phyloP scores from a whole-genome alignment of 2,888 invertebrate species.

The Eudemis profundana region DNA sequence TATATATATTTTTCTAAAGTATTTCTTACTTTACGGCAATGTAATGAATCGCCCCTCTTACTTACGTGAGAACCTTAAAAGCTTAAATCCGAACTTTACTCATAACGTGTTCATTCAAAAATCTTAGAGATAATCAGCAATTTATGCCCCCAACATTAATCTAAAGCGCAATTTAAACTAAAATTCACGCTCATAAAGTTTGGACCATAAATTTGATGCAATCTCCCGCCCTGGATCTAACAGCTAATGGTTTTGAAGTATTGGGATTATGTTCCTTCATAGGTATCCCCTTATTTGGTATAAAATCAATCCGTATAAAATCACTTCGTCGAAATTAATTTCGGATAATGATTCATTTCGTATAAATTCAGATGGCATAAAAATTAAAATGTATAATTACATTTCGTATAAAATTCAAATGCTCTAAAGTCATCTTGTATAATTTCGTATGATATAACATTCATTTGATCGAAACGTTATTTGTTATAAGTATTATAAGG shows the following conservation, averaged over 20 bases:
- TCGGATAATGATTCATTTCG: too few relatives aligned
- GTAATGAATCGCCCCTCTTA: constrained; percentile 10
- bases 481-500: too few relatives aligned
- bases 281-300: too few relatives aligned
- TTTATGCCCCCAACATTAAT: constrained; percentile 33
- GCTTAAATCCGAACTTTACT: constrained; percentile 22
- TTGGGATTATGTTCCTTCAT: constrained; percentile 65
- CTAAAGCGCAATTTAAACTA: constrained; percentile 35
- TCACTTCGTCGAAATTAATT: too few relatives aligned
- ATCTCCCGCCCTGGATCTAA: constrained; percentile 34
- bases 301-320: too few relatives aligned
- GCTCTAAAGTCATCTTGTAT: too few relatives aligned
- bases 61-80: constrained; percentile 9
- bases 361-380: too few relatives aligned
- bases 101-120: constrained; percentile 10
- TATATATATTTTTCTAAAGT: background rate
- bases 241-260: constrained; percentile 73
- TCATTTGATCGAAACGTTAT: too few relatives aligned
- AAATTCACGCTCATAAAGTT: constrained; percentile 37
- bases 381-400: too few relatives aligned
- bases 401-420: too few relatives aligned
- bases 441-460: too few relatives aligned
- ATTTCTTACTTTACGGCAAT: background rate
- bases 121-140: constrained; percentile 25
- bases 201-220: constrained; percentile 38